A percentile compares a stretch with the other conserved stretches of the same genome.
Evolutionary conservation across 2,797 vertebrate genomes (phyloP).

Genomic region (Serranus cabrilla): DNA sequence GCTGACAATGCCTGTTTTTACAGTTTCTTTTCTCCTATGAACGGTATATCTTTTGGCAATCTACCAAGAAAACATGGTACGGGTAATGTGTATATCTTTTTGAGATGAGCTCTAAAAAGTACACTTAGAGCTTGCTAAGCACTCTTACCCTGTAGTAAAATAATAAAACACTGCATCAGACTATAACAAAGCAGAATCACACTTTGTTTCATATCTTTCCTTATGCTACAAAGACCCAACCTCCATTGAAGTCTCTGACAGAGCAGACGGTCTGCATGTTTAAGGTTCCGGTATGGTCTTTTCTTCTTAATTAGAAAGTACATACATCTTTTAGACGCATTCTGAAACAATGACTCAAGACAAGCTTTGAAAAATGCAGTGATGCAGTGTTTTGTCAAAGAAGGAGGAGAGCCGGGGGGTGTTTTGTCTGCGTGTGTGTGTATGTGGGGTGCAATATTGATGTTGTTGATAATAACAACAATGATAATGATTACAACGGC

Average conservation of each 20-base stretch:
- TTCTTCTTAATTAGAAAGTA: conserved; percentile 68
- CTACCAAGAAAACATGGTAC: too few relatives aligned
- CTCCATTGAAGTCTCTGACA: conserved; percentile 27
- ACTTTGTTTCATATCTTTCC: conserved; percentile 12
- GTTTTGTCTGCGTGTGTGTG: conserved; percentile 20
- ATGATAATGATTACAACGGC: conserved; percentile 68
- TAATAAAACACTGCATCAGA: neutral
- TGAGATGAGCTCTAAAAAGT: too few relatives aligned
- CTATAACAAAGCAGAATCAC: neutral
- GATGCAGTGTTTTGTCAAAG: conserved; percentile 59
- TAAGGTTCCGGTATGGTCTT: conserved; percentile 55
- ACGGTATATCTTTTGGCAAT: too few relatives aligned
- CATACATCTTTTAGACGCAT: conserved; percentile 59
- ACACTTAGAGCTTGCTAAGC: neutral
- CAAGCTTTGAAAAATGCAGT: conserved; percentile 56
- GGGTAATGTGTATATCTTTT: too few relatives aligned
- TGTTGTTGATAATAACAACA: conserved; percentile 69
- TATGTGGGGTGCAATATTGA: conserved; percentile 51
- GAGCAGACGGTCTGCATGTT: conserved; percentile 36
- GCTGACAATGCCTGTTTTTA: too few relatives aligned
- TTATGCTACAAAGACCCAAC: conserved; percentile 6
- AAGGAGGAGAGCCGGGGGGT: conserved; percentile 38
- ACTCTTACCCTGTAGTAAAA: neutral
- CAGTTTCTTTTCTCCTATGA: too few relatives aligned
- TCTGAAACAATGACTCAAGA: conserved; percentile 49